phyloP scores from a whole-genome alignment of 2,113 vertebrate species.

The Sturnira hondurensis region DNA sequence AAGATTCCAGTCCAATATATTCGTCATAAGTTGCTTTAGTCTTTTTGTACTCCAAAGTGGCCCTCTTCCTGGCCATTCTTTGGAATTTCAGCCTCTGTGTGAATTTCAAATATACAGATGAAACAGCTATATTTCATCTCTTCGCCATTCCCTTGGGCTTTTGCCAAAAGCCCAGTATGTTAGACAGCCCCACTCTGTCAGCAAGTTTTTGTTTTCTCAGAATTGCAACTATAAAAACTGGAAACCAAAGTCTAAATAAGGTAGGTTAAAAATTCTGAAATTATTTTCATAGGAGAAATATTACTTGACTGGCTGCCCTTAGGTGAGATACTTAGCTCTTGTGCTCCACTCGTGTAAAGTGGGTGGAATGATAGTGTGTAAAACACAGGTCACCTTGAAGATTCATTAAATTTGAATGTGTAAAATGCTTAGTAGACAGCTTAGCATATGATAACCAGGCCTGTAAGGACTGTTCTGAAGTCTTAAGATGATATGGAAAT shows the following conservation, averaged over 20 bases:
- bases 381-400: background rate
- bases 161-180: background rate
- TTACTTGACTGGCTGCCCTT: background rate
- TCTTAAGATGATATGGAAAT: background rate
- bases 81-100: background rate
- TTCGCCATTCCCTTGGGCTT: background rate
- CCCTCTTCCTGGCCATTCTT: background rate
- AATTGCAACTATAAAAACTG: background rate
- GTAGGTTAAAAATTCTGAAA: background rate
- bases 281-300: background rate
- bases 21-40: background rate
- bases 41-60: background rate
- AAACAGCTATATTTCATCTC: fast-evolving
- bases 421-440: background rate
- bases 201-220: background rate
- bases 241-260: background rate
- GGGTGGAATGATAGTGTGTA: background rate
- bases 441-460: background rate
- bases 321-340: background rate
- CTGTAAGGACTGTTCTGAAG: background rate
- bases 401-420: background rate
- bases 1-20: background rate
- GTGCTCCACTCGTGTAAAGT: background rate
- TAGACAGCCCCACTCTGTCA: background rate
- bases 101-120: background rate